Percentiles rank a stretch among this genome's conserved stretches.
Evolutionary conservation across 2,113 vertebrate genomes (phyloP).

Genomic region (Corynorhinus townsendii): DNA sequence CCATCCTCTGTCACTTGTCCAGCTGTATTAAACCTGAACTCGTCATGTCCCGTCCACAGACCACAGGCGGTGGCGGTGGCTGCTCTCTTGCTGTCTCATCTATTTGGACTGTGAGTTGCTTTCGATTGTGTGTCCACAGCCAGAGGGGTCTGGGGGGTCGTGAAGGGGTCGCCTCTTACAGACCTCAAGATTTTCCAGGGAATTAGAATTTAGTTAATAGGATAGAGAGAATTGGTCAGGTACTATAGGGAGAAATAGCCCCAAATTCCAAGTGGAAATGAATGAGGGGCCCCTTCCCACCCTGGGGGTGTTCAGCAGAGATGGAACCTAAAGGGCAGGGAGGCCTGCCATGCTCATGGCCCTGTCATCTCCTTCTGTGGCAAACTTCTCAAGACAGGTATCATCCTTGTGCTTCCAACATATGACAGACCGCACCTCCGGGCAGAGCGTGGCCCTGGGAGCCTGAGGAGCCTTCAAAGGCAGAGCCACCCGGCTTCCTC

Average conservation of each 20-base stretch:
- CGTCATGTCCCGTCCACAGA: not conserved
- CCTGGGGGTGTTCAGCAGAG: accelerated
- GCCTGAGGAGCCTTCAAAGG: accelerated
- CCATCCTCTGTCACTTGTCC: not conserved
- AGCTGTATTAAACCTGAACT: accelerated
- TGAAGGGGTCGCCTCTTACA: accelerated
- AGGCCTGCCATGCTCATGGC: accelerated
- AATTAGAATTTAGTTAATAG: not conserved
- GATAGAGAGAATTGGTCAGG: accelerated
- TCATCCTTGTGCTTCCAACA: accelerated
- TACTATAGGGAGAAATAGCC: accelerated
- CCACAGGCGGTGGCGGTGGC: accelerated
- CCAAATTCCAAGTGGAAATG: not conserved
- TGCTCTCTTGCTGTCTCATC: accelerated
- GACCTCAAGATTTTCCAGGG: not conserved
- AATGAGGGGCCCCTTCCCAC: accelerated
- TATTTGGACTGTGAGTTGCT: not conserved
- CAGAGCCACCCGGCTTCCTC: not conserved
- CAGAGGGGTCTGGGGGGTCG: accelerated
- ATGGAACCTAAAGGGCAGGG: accelerated
- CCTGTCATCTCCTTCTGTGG: no score
- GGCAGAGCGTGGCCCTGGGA: accelerated
- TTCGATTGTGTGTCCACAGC: not conserved
- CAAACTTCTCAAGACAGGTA: accelerated
- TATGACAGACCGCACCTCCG: accelerated